A percentile compares a stretch with the other conserved stretches of the same genome.
phyloP scores from a whole-genome alignment of 2,113 vertebrate species.

The Rhinolophus sinicus region DNA sequence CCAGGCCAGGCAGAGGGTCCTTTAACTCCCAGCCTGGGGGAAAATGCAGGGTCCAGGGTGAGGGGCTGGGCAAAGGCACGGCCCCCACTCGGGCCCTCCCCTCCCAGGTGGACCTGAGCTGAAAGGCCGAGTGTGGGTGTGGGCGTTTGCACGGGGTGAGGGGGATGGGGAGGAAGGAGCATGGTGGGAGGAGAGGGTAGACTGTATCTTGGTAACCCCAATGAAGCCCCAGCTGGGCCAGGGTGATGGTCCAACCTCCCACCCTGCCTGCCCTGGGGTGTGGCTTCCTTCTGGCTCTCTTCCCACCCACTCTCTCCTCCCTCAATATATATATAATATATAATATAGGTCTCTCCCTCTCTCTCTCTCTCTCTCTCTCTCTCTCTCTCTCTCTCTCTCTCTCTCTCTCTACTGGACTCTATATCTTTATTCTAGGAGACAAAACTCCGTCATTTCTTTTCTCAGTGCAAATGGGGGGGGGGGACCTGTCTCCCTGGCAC shows the following conservation, averaged over 20 bases:
- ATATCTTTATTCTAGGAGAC: constrained; percentile 59
- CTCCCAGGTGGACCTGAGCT: constrained; percentile 59
- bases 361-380: background rate
- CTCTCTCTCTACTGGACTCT: background rate
- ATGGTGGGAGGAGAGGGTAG: accelerated
- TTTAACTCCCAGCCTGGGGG: background rate
- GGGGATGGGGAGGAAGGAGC: too few species aligned
- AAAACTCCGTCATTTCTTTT: constrained; percentile 41
- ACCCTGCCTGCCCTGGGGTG: background rate
- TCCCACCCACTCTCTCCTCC: background rate
- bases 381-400: background rate
- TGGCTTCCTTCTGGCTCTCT: background rate
- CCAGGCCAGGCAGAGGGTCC: background rate
- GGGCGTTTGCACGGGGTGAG: background rate
- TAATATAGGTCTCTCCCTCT: constrained; percentile 20
- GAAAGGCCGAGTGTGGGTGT: constrained; percentile 15
- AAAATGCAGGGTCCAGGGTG: constrained; percentile 48
- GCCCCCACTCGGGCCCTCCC: background rate
- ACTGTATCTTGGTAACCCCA: background rate
- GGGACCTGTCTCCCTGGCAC: constrained; percentile 48
- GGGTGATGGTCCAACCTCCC: background rate
- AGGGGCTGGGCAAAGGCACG: constrained; percentile 5
- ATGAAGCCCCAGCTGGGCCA: background rate
- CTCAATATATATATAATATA: background rate
- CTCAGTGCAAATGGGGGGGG: constrained; percentile 74